phyloP scores from a whole-genome alignment of 2,797 vertebrate species.

The Falco novaeseelandiae region DNA sequence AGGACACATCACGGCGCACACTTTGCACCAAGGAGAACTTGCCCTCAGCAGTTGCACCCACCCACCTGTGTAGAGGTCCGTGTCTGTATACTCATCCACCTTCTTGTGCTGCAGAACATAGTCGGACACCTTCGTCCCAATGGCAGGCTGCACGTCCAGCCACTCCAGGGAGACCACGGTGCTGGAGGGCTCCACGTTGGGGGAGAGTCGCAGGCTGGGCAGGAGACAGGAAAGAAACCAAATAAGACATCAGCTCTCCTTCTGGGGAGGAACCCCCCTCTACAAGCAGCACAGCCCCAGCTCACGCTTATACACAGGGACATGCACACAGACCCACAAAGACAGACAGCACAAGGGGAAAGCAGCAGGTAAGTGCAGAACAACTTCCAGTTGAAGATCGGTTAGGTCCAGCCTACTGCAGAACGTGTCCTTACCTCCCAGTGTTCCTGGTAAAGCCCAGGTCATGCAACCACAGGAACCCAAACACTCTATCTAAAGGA shows the following conservation, averaged over 20 bases:
- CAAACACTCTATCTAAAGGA: neutral
- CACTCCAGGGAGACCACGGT: constrained; percentile 95
- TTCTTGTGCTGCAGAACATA: constrained; percentile 97
- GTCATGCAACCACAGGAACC: neutral
- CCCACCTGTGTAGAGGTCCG: constrained; percentile 95
- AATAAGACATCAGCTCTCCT: neutral
- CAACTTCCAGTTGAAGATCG: neutral
- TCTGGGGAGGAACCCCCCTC: neutral
- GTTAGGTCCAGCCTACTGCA: neutral
- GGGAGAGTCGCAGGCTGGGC: constrained; percentile 88
- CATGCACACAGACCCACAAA: neutral
- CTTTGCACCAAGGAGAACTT: neutral
- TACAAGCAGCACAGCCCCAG: neutral
- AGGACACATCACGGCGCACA: rapidly evolving
- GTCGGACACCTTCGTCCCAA: constrained; percentile 94
- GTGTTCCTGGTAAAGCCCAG: neutral
- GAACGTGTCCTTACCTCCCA: rapidly evolving
- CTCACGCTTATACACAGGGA: neutral
- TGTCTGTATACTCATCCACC: constrained; percentile 93
- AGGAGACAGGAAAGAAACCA: neutral
- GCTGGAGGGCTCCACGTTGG: constrained; percentile 93
- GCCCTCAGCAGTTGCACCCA: neutral
- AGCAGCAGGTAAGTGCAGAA: neutral
- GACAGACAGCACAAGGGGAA: neutral
- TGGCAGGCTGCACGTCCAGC: constrained; percentile 92